phyloP scores from a whole-genome alignment of 2,113 vertebrate genomes.

The Tragelaphus buxtoni region DNA sequence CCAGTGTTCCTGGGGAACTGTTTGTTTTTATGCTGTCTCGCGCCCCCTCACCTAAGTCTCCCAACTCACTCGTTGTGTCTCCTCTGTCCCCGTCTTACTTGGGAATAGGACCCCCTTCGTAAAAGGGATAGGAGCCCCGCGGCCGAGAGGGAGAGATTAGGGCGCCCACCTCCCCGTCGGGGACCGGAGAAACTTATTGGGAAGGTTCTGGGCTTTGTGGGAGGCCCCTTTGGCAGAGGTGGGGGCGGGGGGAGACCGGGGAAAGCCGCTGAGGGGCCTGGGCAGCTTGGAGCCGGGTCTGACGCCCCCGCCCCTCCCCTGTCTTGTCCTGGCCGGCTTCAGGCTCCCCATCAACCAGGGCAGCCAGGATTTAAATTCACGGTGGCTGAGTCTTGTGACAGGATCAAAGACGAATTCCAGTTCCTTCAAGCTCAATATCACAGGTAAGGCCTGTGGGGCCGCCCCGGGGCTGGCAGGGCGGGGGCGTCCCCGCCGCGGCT shows the following conservation, averaged over 20 bases:
- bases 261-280: not conserved
- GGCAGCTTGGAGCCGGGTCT: not conserved
- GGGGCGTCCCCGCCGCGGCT: not conserved
- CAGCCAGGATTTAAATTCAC: slow-evolving; percentile 97
- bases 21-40: not conserved
- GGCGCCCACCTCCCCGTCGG: not conserved
- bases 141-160: not conserved
- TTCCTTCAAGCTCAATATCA: slow-evolving; percentile 96
- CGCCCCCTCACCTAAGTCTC: not conserved
- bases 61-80: not conserved
- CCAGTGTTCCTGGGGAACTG: not conserved
- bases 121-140: not conserved
- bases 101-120: not conserved
- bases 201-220: not conserved
- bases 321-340: slow-evolving; percentile 40
- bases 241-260: not conserved
- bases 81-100: not conserved
- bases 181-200: slow-evolving; percentile 36
- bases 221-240: not conserved
- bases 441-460: slow-evolving; percentile 83
- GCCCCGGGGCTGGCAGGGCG: not conserved
- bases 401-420: slow-evolving; percentile 97
- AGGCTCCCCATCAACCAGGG: slow-evolving; percentile 95
- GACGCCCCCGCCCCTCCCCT: slow-evolving; percentile 45
- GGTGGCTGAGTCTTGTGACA: slow-evolving; percentile 93